Base-by-base conservation (phyloP, 1,140 invertebrate species). In the Atta texana region DNA sequence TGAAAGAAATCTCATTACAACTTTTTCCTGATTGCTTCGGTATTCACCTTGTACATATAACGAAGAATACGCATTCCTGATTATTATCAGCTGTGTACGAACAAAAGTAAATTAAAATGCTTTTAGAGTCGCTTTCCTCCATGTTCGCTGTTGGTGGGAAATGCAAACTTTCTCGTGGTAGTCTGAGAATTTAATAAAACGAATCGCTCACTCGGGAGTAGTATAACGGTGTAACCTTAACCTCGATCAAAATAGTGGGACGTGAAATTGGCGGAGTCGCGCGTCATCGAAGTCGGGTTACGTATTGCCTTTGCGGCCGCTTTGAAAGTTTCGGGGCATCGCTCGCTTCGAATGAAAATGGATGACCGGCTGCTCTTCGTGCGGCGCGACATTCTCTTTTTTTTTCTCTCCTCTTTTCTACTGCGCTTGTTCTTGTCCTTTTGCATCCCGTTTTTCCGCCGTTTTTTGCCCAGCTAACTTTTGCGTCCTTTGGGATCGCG, bases 301-400 rank as follows among this genome's bases (percentile, higher is more conserved):
- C 55, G 72, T 89, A 87, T 72, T 57, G 57, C 81, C 80, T 85
- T 85, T 89, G 76, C 64, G 59, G 63, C 34, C 14, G 63, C 44
- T 64, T 63, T 64, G 77, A 90, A 88, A 82, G 55, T 89, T 87
- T 90, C 64, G 81, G 63, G 39, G 64, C 55, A 77, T 74, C 66
- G 59, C 59, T 63, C 84, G 66, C 89, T 39, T 71, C 88, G 89
- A 91, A 91, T 87, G 87, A 91, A 89, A 91, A 91, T 89, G 80
- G 44, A 91, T 91, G 72, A 82, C 64, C 44, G 80, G 53, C 44
- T 44, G 72, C 76, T 69, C 66, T 72, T 89, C 69, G 88, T 69
- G 59, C 66, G 14, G 84, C 34, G 84, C 75, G 74, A 87, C 77
- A 24, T 64, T 49, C 39, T 69, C 72, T 82, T 53, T 53, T 69